These are phyloP conservation scores for Scylla paramamosain DNA, from an alignment of 1,140 invertebrate genomes.

Conservation along the genomic window DNA sequence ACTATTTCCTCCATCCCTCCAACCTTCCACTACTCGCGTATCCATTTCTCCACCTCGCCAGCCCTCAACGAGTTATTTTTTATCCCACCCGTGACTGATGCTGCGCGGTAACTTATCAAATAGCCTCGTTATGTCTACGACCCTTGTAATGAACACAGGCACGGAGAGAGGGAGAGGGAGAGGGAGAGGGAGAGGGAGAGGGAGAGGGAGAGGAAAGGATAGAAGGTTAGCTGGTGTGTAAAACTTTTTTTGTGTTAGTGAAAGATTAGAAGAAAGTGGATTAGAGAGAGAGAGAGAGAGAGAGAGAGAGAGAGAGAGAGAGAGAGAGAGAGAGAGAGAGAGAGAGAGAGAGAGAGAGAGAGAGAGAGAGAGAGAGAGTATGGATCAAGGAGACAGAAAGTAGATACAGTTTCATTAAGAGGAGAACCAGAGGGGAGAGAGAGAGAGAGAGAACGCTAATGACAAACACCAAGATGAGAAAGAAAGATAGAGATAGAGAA, in stretches of 20 bases:
- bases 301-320: constrained; percentile 30
- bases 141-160: constrained; percentile 28
- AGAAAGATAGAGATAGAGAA: no score
- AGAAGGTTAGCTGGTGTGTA: background rate
- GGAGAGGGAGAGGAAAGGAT: background rate
- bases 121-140: constrained; percentile 18
- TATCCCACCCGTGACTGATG: background rate
- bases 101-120: background rate
- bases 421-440: no score
- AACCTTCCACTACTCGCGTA: background rate
- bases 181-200: background rate
- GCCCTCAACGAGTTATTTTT: background rate
- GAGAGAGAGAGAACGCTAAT: no score
- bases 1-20: background rate
- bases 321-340: background rate
- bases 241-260: background rate
- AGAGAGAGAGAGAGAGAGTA: constrained; percentile 26
- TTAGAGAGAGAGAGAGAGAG: constrained; percentile 8
- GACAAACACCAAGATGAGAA: no score
- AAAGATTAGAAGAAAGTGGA: background rate
- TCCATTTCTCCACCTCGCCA: background rate
- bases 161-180: background rate
- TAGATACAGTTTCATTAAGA: no score
- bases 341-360: constrained; percentile 12
- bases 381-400: no score